Conservation (phyloP, 2,797 vertebrate genomes). For the Diplodus puntazzo region DNA sequence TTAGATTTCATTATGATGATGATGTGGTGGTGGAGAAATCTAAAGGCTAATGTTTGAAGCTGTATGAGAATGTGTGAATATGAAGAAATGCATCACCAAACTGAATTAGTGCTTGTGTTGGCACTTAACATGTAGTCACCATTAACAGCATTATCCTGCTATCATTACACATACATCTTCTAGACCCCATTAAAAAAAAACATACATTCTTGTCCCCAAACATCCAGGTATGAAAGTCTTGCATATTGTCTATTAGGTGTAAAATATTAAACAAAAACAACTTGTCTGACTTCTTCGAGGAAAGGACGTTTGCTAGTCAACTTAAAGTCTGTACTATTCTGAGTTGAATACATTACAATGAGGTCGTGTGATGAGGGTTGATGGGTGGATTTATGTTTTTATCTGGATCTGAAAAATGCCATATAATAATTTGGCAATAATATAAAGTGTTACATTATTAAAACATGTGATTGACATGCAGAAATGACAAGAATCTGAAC, state of each 20-base stretch:
- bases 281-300: not conserved
- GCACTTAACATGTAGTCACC: constrained; percentile 58
- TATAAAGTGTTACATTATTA: constrained; percentile 27
- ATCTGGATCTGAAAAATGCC: constrained; percentile 32
- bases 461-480: constrained; percentile 57
- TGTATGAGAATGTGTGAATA: constrained; percentile 26
- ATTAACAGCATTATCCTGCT: constrained; percentile 37
- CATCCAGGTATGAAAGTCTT: constrained; percentile 61
- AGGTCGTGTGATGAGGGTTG: constrained; percentile 14
- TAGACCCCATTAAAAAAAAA: constrained; percentile 33
- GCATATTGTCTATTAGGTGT: constrained; percentile 54
- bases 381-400: constrained; percentile 22
- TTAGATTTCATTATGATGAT: constrained; percentile 50
- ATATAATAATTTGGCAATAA: constrained; percentile 28
- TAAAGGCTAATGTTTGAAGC: constrained; percentile 43
- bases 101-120: constrained; percentile 45
- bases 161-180: constrained; percentile 33
- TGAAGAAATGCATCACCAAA: constrained; percentile 38
- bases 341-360: constrained; percentile 43
- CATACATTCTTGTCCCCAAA: constrained; percentile 59
- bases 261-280: constrained; percentile 38
- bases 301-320: constrained; percentile 14
- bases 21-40: constrained; percentile 17
- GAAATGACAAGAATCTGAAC: constrained; percentile 47
- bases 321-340: constrained; percentile 30